Conservation (phyloP, 2,888 invertebrate species). For the Ganaspis brasiliensis region DNA sequence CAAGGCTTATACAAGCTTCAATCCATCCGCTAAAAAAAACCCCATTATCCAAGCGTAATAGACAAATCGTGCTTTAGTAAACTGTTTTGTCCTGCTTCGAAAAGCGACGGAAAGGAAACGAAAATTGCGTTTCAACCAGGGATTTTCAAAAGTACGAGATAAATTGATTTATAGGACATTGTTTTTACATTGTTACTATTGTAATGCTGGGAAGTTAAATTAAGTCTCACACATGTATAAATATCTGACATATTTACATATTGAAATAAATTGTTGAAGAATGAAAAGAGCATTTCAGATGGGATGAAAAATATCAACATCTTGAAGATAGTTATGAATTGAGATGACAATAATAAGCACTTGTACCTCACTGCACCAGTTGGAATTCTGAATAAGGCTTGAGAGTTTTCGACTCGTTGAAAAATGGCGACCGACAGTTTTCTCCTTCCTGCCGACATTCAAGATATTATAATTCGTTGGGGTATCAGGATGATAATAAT, state of each 20-base stretch:
- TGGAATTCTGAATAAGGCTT: conserved; percentile 12
- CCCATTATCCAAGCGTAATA: conserved; percentile 67
- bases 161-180: conserved; percentile 1
- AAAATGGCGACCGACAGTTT: conserved; percentile 13
- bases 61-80: conserved; percentile 65
- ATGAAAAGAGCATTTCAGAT: background rate
- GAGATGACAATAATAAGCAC: background rate
- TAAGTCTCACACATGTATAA: background rate
- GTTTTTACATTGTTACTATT: background rate
- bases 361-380: too few species aligned
- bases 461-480: conserved; percentile 59
- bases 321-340: background rate
- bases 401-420: conserved; percentile 27
- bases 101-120: conserved; percentile 49
- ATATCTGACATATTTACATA: too few species aligned
- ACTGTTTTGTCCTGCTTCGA: conserved; percentile 56
- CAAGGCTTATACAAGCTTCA: conserved; percentile 58
- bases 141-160: conserved; percentile 2
- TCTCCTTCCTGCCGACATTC: conserved; percentile 49
- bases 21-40: conserved; percentile 68
- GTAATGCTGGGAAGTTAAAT: background rate
- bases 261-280: too few species aligned
- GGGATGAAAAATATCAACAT: background rate
- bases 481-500: conserved; percentile 75
- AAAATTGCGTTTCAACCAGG: background rate